phyloP scores from a whole-genome alignment of 2,113 vertebrate species.

The Morone chrysops region DNA sequence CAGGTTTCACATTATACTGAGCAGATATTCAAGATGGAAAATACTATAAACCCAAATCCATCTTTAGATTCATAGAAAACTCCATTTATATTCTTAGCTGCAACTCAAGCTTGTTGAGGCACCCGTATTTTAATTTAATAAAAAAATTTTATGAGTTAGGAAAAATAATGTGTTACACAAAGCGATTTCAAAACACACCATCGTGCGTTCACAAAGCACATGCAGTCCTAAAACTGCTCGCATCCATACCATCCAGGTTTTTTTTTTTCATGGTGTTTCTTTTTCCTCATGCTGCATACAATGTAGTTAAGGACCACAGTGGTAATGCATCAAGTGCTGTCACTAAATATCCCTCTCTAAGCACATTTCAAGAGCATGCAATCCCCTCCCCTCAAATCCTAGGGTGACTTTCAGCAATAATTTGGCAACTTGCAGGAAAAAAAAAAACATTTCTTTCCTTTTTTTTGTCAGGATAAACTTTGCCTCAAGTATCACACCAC shows the following conservation, averaged over 20 bases:
- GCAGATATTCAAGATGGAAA: slow-evolving; percentile 43
- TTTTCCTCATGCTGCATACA: slow-evolving; percentile 48
- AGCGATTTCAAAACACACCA: background rate
- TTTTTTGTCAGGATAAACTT: slow-evolving; percentile 42
- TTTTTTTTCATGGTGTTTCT: background rate
- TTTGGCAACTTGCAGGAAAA: slow-evolving; percentile 62
- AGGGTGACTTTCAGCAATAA: slow-evolving; percentile 77
- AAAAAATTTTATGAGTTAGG: slow-evolving; percentile 18
- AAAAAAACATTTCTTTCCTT: background rate
- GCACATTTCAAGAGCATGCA: slow-evolving; percentile 80
- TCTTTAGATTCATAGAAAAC: slow-evolving; percentile 49
- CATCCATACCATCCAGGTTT: slow-evolving; percentile 18
- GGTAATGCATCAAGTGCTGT: slow-evolving; percentile 81
- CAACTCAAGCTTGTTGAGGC: background rate
- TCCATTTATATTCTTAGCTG: slow-evolving; percentile 36
- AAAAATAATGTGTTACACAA: slow-evolving; percentile 4
- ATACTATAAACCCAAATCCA: slow-evolving; percentile 32
- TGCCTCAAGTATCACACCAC: slow-evolving; percentile 20
- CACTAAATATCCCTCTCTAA: slow-evolving; percentile 81
- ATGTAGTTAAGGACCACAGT: slow-evolving; percentile 73
- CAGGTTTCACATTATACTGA: slow-evolving; percentile 53
- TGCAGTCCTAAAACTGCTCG: slow-evolving; percentile 2
- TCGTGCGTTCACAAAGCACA: slow-evolving; percentile 4
- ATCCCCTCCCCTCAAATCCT: slow-evolving; percentile 60
- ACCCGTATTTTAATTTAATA: slow-evolving; percentile 40